Conservation (phyloP, 2,113 vertebrate genomes). For the Pelecanoides urinatrix region DNA sequence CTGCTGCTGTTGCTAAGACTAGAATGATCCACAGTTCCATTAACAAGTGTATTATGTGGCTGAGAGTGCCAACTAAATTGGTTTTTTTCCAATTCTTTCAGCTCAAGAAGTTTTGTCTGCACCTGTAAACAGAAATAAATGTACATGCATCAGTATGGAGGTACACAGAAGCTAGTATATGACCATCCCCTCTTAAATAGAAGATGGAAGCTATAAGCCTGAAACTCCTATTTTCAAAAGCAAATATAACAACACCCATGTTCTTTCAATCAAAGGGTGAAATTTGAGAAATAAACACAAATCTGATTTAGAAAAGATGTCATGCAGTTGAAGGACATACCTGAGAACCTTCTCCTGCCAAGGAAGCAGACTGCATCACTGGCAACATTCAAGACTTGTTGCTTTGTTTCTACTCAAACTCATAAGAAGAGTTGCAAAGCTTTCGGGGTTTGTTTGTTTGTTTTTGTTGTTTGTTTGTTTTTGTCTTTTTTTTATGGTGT, state of each 20-base stretch:
- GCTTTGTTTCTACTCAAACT: background rate
- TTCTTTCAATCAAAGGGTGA: background rate
- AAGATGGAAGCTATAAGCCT: background rate
- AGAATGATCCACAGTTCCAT: conserved; percentile 79
- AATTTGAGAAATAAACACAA: background rate
- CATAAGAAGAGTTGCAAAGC: background rate
- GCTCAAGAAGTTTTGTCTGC: conserved; percentile 85
- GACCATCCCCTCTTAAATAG: background rate
- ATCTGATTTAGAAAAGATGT: background rate
- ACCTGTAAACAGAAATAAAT: conserved; percentile 75
- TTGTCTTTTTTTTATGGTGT: too few relatives aligned
- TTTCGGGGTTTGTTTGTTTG: background rate
- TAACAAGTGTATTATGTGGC: conserved; percentile 80
- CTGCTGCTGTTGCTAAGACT: conserved; percentile 83
- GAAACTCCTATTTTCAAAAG: background rate
- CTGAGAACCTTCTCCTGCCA: background rate
- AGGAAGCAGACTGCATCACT: background rate
- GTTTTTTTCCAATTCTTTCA: conserved; percentile 83
- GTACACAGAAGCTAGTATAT: background rate
- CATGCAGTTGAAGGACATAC: background rate
- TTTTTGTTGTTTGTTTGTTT: background rate
- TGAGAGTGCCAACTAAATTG: conserved; percentile 85
- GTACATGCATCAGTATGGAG: background rate
- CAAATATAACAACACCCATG: background rate
- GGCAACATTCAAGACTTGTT: background rate